A percentile compares a stretch with the other conserved stretches of the same genome.
These are phyloP conservation scores for Epinephelus awoara DNA, from an alignment of 2,797 vertebrate genomes.

Conservation along the genomic window DNA sequence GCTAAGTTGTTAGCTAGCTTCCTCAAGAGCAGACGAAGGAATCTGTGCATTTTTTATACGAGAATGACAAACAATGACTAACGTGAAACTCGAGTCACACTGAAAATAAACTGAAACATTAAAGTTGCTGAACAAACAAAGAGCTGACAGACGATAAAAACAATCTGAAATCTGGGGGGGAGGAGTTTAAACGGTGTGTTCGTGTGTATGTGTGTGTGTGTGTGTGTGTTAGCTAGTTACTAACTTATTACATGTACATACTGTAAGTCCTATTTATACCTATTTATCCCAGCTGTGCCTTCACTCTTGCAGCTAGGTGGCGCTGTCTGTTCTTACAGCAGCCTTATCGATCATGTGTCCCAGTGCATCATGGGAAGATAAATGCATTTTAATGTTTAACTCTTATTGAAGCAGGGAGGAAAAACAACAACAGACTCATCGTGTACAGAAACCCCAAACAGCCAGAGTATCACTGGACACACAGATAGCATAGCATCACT, in stretches of 20 bases:
- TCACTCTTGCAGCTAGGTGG: constrained; percentile 76
- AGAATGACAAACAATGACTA: no score
- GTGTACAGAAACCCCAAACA: not conserved
- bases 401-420: constrained; percentile 1
- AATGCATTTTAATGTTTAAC: constrained; percentile 8
- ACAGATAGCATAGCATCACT: not conserved
- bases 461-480: not conserved
- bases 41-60: not conserved
- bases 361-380: constrained; percentile 51
- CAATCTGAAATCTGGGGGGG: constrained; percentile 39
- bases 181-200: constrained; percentile 14
- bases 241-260: constrained; percentile 87
- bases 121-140: constrained; percentile 33
- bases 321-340: constrained; percentile 38
- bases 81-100: constrained; percentile 42
- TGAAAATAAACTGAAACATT: constrained; percentile 19
- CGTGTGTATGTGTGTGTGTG: constrained; percentile 9
- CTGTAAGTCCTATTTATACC: constrained; percentile 82
- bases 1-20: not conserved
- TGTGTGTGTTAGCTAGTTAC: constrained; percentile 57
- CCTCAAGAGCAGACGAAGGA: not conserved
- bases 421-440: not conserved
- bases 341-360: constrained; percentile 26
- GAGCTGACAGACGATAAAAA: constrained; percentile 23
- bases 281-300: constrained; percentile 85